These are phyloP conservation scores for Habropoda laboriosa DNA, from an alignment of 1,140 invertebrate species.

Conservation along the genomic window DNA sequence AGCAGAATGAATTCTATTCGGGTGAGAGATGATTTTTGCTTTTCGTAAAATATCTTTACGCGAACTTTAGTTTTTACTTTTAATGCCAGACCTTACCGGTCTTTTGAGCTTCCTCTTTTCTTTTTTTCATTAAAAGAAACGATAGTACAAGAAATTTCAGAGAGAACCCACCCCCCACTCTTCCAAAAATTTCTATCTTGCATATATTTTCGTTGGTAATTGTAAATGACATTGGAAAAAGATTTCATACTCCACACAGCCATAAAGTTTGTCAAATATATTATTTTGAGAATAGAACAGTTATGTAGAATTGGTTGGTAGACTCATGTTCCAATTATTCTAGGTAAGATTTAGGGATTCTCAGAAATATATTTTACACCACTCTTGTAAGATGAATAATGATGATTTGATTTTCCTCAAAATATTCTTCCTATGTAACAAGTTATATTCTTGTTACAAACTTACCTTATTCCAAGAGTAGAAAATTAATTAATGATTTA, in stretches of 20 bases:
- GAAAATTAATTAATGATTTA: slow-evolving; percentile 33
- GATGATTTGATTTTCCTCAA: slow-evolving; percentile 42
- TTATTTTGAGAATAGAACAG: background rate
- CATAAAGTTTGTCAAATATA: background rate
- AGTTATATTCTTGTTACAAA: slow-evolving; percentile 32
- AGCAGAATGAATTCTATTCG: slow-evolving; percentile 63
- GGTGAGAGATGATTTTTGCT: slow-evolving; percentile 42
- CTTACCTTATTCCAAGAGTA: slow-evolving; percentile 51
- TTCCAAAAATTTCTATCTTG: slow-evolving; percentile 19
- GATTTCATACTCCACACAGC: slow-evolving; percentile 10
- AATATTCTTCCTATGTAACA: slow-evolving; percentile 39
- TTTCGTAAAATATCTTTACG: slow-evolving; percentile 36
- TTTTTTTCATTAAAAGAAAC: background rate
- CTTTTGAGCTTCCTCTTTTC: slow-evolving; percentile 13
- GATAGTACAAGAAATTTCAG: background rate
- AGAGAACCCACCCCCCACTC: background rate
- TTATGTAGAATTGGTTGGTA: slow-evolving; percentile 25
- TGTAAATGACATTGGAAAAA: background rate
- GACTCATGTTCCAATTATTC: slow-evolving; percentile 6
- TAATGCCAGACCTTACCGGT: slow-evolving; percentile 28
- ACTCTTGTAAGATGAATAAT: slow-evolving; percentile 30
- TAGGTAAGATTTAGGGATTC: background rate
- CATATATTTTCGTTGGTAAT: background rate
- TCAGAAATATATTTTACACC: slow-evolving; percentile 11
- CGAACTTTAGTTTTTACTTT: slow-evolving; percentile 21